A percentile compares a stretch with the other conserved stretches of the same genome.
Evolutionary conservation across 1,140 invertebrate genomes (phyloP).

Genomic region (Leguminivora glycinivorella): DNA sequence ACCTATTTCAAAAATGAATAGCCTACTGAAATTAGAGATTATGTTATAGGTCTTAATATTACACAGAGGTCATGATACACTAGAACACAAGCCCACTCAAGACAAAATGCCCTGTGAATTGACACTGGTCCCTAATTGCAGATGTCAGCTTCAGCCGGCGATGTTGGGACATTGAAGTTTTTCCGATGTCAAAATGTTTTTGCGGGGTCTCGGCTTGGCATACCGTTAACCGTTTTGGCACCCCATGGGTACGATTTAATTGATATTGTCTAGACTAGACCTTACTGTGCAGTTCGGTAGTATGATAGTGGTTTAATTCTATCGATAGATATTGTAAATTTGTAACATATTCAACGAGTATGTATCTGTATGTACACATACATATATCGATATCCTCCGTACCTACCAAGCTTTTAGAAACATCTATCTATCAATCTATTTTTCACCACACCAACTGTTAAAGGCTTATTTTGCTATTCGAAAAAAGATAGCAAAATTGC

Average conservation of each 20-base stretch:
- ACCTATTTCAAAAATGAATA: no score
- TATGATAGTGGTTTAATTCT: neutral
- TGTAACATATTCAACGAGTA: no score
- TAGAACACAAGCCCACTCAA: neutral
- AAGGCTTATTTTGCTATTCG: no score
- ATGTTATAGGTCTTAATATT: neutral
- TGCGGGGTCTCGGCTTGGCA: slow-evolving; percentile 6
- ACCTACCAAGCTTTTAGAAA: no score
- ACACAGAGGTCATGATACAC: neutral
- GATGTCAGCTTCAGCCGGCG: slow-evolving; percentile 53
- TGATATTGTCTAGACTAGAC: slow-evolving; percentile 12
- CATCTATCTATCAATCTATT: no score
- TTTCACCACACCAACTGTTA: no score
- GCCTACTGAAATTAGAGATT: no score
- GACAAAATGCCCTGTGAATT: neutral
- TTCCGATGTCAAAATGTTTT: slow-evolving; percentile 43
- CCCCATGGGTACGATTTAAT: slow-evolving; percentile 1
- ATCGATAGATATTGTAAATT: neutral
- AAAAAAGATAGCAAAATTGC: no score
- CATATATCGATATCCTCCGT: no score
- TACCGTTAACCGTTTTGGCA: slow-evolving; percentile 22
- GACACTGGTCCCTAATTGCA: slow-evolving; percentile 48
- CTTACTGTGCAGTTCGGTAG: neutral
- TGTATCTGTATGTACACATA: no score
- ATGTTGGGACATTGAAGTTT: slow-evolving; percentile 31